phyloP scores from a whole-genome alignment of 2,113 vertebrate species.

The Catharus minimus region DNA sequence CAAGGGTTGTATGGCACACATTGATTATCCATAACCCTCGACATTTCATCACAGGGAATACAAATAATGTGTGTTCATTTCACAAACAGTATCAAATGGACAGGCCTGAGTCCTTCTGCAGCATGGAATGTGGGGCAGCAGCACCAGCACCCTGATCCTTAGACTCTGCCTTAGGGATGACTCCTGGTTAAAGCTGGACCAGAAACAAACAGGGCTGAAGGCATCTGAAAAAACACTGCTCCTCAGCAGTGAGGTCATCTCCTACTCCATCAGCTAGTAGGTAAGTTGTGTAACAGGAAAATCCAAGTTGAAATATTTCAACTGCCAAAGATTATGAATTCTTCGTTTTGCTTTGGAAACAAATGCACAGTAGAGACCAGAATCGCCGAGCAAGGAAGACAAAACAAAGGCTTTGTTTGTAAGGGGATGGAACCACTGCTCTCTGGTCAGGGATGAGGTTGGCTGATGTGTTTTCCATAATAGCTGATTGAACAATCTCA shows the following conservation, averaged over 20 bases:
- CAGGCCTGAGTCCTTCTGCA: not conserved
- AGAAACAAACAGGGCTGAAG: not conserved
- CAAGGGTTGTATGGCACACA: not conserved
- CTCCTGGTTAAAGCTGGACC: not conserved
- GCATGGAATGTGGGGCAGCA: not conserved
- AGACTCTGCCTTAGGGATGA: not conserved
- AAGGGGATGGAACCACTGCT: slow-evolving; percentile 50
- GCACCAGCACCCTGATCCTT: not conserved
- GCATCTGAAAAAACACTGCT: slow-evolving; percentile 5
- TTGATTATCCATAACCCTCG: not conserved
- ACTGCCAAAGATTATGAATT: slow-evolving; percentile 53
- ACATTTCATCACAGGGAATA: not conserved
- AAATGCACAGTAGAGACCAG: slow-evolving; percentile 50
- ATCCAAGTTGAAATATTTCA: slow-evolving; percentile 12
- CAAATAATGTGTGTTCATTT: not conserved
- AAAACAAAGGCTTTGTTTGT: slow-evolving; percentile 72
- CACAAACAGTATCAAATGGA: not conserved
- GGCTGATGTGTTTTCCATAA: slow-evolving; percentile 73
- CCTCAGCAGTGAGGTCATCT: slow-evolving; percentile 24
- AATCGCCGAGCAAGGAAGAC: slow-evolving; percentile 34
- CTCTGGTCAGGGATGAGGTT: slow-evolving; percentile 60
- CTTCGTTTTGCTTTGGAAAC: slow-evolving; percentile 64
- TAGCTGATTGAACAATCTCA: slow-evolving; percentile 56
- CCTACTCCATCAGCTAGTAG: not conserved
- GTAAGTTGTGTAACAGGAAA: slow-evolving; percentile 34